Evolutionary conservation across 2,797 vertebrate species (phyloP).

Genomic region (Trachops cirrhosus): DNA sequence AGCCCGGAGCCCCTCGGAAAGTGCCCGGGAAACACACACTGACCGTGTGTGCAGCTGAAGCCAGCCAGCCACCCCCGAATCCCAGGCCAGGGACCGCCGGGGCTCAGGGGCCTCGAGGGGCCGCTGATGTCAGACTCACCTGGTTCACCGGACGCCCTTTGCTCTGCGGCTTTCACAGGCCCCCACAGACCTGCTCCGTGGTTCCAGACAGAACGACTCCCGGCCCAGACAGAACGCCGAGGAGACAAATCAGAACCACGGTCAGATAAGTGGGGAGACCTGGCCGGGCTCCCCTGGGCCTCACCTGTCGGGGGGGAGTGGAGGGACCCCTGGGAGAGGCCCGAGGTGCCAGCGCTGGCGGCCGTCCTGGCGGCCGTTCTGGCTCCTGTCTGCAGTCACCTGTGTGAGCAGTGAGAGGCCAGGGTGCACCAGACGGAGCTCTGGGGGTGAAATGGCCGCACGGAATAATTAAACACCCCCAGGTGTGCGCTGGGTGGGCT

Average conservation of each 20-base stretch:
- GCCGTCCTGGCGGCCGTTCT: too few species aligned
- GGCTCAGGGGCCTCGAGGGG: not conserved
- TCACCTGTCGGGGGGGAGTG: not conserved
- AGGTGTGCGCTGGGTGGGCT: not conserved
- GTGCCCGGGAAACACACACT: fast-evolving
- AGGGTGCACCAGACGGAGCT: not conserved
- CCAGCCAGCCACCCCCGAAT: not conserved
- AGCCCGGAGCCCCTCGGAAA: not conserved
- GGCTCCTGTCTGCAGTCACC: not conserved
- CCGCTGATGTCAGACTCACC: not conserved
- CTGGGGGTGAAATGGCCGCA: not conserved
- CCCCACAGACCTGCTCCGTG: not conserved
- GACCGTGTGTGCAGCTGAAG: fast-evolving
- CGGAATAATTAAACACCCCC: not conserved
- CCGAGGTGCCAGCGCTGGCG: not conserved
- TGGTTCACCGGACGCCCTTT: not conserved
- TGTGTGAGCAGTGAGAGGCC: not conserved
- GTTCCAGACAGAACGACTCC: not conserved
- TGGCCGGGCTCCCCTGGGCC: not conserved
- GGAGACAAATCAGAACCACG: not conserved
- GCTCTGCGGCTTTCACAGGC: not conserved
- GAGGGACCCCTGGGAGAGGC: not conserved
- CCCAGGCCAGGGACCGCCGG: not conserved
- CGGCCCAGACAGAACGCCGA: not conserved
- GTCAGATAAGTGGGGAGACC: not conserved